Conservation (phyloP, 2,113 vertebrate species). For the Baryphthengus martii region DNA sequence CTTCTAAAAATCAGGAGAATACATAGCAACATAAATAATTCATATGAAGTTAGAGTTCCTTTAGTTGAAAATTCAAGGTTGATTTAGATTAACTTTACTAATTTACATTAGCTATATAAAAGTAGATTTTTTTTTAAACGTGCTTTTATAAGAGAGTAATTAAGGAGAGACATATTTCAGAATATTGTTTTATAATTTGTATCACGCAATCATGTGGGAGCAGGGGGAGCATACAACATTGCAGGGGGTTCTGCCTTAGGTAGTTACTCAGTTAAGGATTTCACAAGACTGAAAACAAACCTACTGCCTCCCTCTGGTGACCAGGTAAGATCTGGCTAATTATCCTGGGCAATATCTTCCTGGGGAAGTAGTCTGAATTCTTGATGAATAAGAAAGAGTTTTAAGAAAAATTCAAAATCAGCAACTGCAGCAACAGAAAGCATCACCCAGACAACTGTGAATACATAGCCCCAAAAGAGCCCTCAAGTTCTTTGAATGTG, state of each 20-base stretch:
- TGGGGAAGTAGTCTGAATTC: background rate
- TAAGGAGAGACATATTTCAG: background rate
- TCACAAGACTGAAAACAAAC: background rate
- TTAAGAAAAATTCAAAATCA: background rate
- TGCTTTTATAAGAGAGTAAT: background rate
- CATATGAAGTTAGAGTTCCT: background rate
- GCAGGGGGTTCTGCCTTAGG: accelerated
- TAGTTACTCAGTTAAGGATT: background rate
- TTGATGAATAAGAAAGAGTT: background rate
- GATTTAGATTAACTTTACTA: background rate
- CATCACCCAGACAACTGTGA: background rate
- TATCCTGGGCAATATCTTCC: background rate
- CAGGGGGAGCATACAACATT: background rate
- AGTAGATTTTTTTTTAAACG: background rate
- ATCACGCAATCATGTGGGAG: accelerated
- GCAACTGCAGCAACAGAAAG: background rate
- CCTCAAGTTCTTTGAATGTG: background rate
- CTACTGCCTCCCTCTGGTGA: background rate
- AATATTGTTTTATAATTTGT: background rate
- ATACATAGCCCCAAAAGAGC: background rate
- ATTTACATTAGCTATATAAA: background rate
- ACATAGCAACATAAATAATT: background rate
- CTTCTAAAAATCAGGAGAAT: background rate
- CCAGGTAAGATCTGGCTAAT: background rate
- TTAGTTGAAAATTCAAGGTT: background rate